Evolutionary conservation across 2,888 invertebrate genomes (phyloP).

Genomic region (Drosophila pseudotalamancana): DNA sequence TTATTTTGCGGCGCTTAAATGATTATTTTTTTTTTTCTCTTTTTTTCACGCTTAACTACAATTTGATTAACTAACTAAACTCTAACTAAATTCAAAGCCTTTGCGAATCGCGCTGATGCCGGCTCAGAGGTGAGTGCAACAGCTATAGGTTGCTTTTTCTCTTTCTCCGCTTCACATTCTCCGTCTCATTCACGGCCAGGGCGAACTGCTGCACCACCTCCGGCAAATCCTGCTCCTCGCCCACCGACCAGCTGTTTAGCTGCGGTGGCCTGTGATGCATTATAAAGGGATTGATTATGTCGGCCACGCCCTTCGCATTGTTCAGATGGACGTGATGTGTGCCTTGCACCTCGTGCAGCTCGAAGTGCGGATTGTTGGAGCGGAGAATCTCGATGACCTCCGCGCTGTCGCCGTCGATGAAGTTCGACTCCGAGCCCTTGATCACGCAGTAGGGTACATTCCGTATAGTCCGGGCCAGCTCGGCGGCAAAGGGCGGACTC

Average conservation of each 20-base stretch:
- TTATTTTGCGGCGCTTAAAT: not conserved
- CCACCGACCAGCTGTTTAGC: constrained; percentile 70
- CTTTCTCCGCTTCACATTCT: constrained; percentile 69
- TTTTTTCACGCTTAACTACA: constrained; percentile 9
- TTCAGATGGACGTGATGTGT: constrained; percentile 91
- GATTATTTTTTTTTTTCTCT: not conserved
- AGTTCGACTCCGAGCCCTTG: constrained; percentile 86
- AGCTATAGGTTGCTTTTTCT: constrained; percentile 80
- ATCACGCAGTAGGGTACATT: constrained; percentile 88
- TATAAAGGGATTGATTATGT: constrained; percentile 86
- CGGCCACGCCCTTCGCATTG: constrained; percentile 87
- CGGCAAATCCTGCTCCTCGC: constrained; percentile 20
- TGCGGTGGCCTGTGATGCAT: constrained; percentile 80
- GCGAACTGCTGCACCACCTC: constrained; percentile 55
- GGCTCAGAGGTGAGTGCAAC: constrained; percentile 64
- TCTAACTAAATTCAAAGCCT: not conserved
- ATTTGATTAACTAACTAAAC: constrained; percentile 20
- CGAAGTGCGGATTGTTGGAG: constrained; percentile 86
- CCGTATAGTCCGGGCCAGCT: constrained; percentile 86
- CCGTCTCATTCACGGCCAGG: constrained; percentile 52
- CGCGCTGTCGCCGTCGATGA: constrained; percentile 85
- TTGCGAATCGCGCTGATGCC: constrained; percentile 33
- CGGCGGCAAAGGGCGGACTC: constrained; percentile 85
- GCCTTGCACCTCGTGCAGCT: constrained; percentile 87
- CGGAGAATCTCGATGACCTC: constrained; percentile 86